These are phyloP conservation scores for Etheostoma cragini DNA, from an alignment of 2,113 vertebrate genomes.

Conservation along the genomic window DNA sequence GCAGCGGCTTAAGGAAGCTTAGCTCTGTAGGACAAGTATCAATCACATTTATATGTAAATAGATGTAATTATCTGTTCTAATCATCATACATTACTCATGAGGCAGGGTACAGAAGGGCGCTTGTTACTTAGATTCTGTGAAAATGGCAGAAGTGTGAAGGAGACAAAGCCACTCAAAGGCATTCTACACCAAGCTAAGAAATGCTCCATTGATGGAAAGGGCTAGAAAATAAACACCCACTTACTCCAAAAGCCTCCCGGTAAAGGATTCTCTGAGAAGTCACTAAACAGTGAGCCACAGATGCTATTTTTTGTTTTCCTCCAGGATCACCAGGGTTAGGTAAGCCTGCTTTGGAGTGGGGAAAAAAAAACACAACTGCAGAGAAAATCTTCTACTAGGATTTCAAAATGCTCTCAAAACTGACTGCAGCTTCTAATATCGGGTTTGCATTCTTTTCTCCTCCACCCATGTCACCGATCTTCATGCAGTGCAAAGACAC, in stretches of 20 bases:
- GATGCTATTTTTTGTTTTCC: slow-evolving; percentile 21
- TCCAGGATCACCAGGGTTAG: slow-evolving; percentile 21
- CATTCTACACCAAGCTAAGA: slow-evolving; percentile 14
- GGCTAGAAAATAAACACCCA: slow-evolving; percentile 49
- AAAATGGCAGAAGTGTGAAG: slow-evolving; percentile 56
- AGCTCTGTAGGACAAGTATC: slow-evolving; percentile 59
- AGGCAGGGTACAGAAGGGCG: slow-evolving; percentile 4
- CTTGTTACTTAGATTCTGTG: slow-evolving; percentile 47
- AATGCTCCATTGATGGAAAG: slow-evolving; percentile 7
- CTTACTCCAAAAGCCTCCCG: slow-evolving; percentile 10
- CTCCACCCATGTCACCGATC: background rate
- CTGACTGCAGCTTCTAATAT: background rate
- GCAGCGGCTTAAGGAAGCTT: slow-evolving; percentile 58
- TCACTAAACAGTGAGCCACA: slow-evolving; percentile 22
- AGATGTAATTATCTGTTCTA: slow-evolving; percentile 69
- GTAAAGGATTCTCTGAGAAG: slow-evolving; percentile 27
- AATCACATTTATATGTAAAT: slow-evolving; percentile 77
- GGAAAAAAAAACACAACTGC: slow-evolving; percentile 6
- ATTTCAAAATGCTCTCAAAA: background rate
- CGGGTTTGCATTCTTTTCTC: background rate
- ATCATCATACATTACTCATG: slow-evolving; percentile 56
- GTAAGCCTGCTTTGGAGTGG: slow-evolving; percentile 1
- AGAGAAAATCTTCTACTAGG: background rate
- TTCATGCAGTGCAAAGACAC: background rate
- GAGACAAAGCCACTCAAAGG: slow-evolving; percentile 48